Base-by-base conservation (phyloP, 2,888 invertebrate genomes). In the Cryptus viduatorius region DNA sequence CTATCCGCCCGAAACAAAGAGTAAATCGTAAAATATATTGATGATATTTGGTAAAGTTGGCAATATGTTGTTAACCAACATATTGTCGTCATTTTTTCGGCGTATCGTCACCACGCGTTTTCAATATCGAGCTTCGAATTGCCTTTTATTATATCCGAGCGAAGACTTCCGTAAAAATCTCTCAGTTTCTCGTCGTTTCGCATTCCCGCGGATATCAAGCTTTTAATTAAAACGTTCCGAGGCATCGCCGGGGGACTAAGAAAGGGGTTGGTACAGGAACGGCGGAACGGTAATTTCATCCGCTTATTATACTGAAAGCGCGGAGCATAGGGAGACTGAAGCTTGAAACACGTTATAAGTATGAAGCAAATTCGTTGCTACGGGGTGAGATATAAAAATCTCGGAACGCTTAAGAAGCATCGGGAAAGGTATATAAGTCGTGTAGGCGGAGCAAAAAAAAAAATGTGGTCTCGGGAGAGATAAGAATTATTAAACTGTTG, bases 161-260 rank as follows among this genome's bases (percentile, higher is more conserved):
- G 59, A 44, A 24, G 24, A 46, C 29, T 73, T 44, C 14, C 24
- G 42, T 12, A 7, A 10, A 19, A 29, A 59, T 31, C 59, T 48
- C 16, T n/a, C 29, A 48, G 8, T n/a, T 4, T 42, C 59, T 12
- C 14, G 1, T 16, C 10, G 59, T 19, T 50, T 14, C 14, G 4
- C 19, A 56, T 10, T 24, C 24, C 29, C 73, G 46, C 44, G 61
- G 44, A 61, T 59, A 4, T 29, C 69, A 79, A 77, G 78, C 71
- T 76, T 85, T 85, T 83, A 83, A 86, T 86, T 86, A 83, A 86
- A 83, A 83, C 78, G 71, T 82, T 59, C 69, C 56, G 24, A 44
- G 10, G 53, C 67, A 2, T n/a, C 69, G 4, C 61, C 14, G 19
- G 61, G 16, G 42, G 37, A 42, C 48, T 48, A 61, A 44, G 59